Evolutionary conservation across 2,888 invertebrate species (phyloP), one percentile per base, ranked within the genome.

Genomic region (Arge pagana): DNA sequence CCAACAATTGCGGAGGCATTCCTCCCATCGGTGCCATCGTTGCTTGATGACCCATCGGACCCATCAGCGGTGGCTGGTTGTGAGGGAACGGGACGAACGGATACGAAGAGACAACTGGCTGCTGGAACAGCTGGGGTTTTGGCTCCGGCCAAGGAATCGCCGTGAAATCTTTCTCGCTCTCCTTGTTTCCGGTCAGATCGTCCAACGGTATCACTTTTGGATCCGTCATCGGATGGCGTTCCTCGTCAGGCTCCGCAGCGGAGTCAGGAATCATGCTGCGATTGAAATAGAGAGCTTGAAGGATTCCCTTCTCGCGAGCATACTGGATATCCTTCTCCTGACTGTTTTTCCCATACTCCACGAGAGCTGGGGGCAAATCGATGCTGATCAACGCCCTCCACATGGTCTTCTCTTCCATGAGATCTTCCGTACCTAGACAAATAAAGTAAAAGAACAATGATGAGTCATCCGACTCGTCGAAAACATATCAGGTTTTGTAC

Each of bases 281-380:
- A 63, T 87, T 86, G 74, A 91, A 91, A 77, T 92, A 92, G 15
- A 93, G 77, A 0, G 90, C 88, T 67, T 89, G 89, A 16, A 96
- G 79, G 2, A 92, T 90, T 30, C 86, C 87, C 69, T 89, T 88
- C 75, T 96, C 95, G 15, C 96, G 81, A 45, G 91, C 88, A 59
- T 88, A 88, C 76, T 96, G 96, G 45, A 93, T 87, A 51, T 87
- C 87, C 71, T 88, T 90, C 79, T 97, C 95, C 68, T 86, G 83
- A 71, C 95, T 96, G 67, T 89, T 89, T 72, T 82, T 83, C 18
- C 91, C 91, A 54, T 87, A 83, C 28, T 83, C 83, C 1, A 83
- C 84, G 64, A 83, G 81, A 64, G 87, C 80, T 59, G 85, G 84
- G 2, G 86, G 84, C 52, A 84, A 74, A 61, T 89, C 90, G 48